A percentile compares a stretch with the other conserved stretches of the same genome.
phyloP scores from a whole-genome alignment of 2,113 vertebrate species.

The Piprites chloris region DNA sequence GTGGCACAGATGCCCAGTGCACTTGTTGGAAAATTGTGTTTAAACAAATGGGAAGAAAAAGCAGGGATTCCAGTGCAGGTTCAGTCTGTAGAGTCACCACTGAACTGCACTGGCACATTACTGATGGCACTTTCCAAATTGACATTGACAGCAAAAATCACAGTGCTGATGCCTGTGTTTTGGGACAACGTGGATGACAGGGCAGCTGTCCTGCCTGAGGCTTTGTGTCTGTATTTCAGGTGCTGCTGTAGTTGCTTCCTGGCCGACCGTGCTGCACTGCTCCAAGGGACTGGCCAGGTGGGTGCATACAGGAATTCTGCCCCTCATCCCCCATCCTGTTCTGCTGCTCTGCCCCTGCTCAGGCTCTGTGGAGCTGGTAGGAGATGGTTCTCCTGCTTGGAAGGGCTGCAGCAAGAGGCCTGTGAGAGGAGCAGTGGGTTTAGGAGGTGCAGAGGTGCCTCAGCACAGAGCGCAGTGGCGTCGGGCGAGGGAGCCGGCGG shows the following conservation, averaged over 20 bases:
- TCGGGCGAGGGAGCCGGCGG: not conserved
- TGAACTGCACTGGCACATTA: not conserved
- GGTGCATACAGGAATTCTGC: not conserved
- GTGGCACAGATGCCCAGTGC: not conserved
- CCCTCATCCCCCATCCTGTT: not conserved
- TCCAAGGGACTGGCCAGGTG: not conserved
- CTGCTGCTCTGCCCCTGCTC: not conserved
- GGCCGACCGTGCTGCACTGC: rapidly evolving
- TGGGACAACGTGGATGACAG: not conserved
- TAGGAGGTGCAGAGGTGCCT: not conserved
- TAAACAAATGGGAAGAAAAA: not conserved
- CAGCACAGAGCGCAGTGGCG: not conserved
- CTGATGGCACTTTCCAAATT: not conserved
- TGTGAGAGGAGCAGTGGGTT: not conserved
- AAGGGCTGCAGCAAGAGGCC: not conserved
- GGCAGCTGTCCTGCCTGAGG: not conserved
- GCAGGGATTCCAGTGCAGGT: not conserved
- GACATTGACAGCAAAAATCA: not conserved
- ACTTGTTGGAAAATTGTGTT: not conserved
- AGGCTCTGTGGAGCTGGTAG: not conserved
- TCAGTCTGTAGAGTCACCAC: not conserved
- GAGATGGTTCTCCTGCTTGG: not conserved
- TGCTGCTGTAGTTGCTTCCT: not conserved
- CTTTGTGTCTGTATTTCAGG: not conserved
- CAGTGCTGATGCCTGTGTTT: not conserved